phyloP scores from a whole-genome alignment of 2,888 invertebrate genomes.

The Acleris laterana region DNA sequence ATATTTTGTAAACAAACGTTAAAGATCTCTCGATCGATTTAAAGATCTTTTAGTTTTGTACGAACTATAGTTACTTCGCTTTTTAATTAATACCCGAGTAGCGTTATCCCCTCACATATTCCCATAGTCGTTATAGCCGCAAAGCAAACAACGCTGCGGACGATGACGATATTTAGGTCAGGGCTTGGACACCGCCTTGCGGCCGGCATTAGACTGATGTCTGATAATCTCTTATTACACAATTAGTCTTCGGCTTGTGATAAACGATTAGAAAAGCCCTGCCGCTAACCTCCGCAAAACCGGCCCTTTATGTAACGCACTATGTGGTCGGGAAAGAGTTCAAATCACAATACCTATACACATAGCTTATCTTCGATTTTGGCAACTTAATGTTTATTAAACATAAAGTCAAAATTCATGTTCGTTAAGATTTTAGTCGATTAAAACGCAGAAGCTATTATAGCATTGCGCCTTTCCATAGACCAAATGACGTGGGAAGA shows the following conservation, averaged over 20 bases:
- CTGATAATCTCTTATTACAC: constrained; percentile 56
- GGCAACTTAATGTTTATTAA: too few relatives aligned
- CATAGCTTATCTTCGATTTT: too few relatives aligned
- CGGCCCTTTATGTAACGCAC: neutral
- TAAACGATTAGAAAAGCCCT: constrained; percentile 16
- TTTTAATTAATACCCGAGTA: constrained; percentile 21
- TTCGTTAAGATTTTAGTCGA: too few relatives aligned
- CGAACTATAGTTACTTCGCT: neutral
- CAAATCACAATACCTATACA: neutral
- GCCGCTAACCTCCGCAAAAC: neutral
- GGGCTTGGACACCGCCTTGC: constrained; percentile 62
- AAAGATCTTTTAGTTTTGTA: too few relatives aligned
- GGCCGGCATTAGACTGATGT: constrained; percentile 50
- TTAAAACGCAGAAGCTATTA: too few relatives aligned
- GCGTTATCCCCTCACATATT: constrained; percentile 26
- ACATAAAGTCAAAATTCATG: too few relatives aligned
- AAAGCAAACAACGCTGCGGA: constrained; percentile 38
- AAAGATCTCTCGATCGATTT: too few relatives aligned
- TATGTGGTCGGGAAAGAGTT: neutral
- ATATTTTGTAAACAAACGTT: too few relatives aligned
- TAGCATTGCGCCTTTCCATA: neutral
- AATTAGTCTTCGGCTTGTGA: constrained; percentile 47
- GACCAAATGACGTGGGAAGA: neutral
- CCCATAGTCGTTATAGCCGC: constrained; percentile 23
- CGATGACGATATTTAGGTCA: constrained; percentile 58